Evolutionary conservation across 2,113 vertebrate species (phyloP), one percentile per base, ranked within the genome.

Genomic region (Ceratotherium simum): DNA sequence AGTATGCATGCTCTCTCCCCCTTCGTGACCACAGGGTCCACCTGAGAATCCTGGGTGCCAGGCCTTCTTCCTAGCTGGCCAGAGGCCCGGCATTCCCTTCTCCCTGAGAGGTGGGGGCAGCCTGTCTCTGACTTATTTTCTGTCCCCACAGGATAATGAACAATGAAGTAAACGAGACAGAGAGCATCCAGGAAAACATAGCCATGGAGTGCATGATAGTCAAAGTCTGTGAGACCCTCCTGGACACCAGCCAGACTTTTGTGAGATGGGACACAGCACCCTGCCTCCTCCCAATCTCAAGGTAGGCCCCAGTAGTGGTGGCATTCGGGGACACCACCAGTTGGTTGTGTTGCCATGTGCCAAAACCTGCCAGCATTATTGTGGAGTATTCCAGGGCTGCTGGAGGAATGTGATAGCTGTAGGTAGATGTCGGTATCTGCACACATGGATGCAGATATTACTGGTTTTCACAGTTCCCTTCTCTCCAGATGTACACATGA

Each of bases 241-340:
- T 99, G 87, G 99, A 99, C 98, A 99, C 99, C 98, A 99, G 99
- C 99, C 99, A 99, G 99, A 99, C 99, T 0, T 99, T 99, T 8
- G 99, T 99, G 10, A 99, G 99, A 91, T 99, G 99, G 99, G 99
- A 99, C 99, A 98, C 83, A 0, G 31, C 0, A 0, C 29, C 6
- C 39, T 31, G 16, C 3, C 1, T 7, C 23, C 31, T 60, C 3
- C 39, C 39, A 0, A 0, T 17, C 78, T 51, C 0, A 6, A 2
- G 33, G 31, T 20, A 29, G 3, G n/a, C 13, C 48, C 25, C 8
- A 0, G n/a, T 12, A 10, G 10, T 0, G 27, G 17, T 0, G 1
- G 23, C 82, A 6, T 31, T 82, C 0, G 0, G 48, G 76, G 16
- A 60, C 39, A 8, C 48, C 5, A 1, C 23, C 23, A 10, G n/a